Evolutionary conservation across 1,140 invertebrate species (phyloP), one percentile per base, ranked within the genome.

Genomic region (Lepidostoma basale): DNA sequence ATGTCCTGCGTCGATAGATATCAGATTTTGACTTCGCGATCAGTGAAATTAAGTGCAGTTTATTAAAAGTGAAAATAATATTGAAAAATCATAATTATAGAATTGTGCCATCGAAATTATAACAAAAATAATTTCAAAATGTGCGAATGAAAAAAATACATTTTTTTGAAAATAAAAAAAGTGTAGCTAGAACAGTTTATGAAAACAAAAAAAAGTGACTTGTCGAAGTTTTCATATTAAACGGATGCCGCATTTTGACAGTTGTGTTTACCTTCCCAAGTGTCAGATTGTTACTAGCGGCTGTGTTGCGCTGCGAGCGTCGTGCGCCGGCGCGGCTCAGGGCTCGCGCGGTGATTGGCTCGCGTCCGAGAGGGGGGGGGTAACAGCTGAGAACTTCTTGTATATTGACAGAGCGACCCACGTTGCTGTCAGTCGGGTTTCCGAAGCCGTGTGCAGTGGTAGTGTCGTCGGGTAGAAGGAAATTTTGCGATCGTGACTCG

Each of bases 351-450:
- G 49, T 42, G 62, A 63, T 63, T 62, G 58, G 67, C 49, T n/a
- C 28, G 3, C 2, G 49, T 65, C 75, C 74, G 77, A 71, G 74
- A 74, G 69, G 67, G 73, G 74, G 69, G 75, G 74, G 75, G 73
- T 74, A 80, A 79, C 81, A 82, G 81, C 81, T 82, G 81, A 81
- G 78, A 77, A 73, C 62, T 68, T 52, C 75, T 66, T 76, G 58
- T 82, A 81, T 83, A 83, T 83, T 82, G 81, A 82, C 81, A 81
- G 78, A 77, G 74, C 72, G 56, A 69, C 44, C 76, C 79, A 78
- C 78, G 78, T 78, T 81, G 77, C 75, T 76, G 74, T 74, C 75
- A 75, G 77, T 78, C 78, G 82, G 79, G 78, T 58, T 28, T 77
- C 76, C 75, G 78, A 74, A 76, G 74, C 75, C 74, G 75, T 9